Conservation (phyloP, 1,140 invertebrate species). For the Drosophila persimilis region DNA sequence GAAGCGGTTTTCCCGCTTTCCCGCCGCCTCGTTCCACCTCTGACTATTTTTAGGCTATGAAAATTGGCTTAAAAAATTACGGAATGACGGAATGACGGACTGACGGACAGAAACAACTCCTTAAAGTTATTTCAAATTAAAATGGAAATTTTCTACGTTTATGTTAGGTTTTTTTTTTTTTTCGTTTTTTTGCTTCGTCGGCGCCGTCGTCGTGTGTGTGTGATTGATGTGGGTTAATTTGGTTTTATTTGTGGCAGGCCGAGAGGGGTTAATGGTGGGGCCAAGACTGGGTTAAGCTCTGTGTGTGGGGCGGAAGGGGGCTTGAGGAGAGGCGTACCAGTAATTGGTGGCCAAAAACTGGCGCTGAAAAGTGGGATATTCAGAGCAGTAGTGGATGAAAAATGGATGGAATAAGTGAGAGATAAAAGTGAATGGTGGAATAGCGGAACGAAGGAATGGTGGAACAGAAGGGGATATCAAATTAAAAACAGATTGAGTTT, state of each 20-base stretch:
- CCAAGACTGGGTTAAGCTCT: constrained; percentile 5
- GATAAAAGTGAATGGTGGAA: constrained; percentile 42
- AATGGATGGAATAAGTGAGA: constrained; percentile 28
- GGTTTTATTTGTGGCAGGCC: constrained; percentile 15
- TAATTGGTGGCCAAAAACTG: constrained; percentile 17
- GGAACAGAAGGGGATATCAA: not conserved
- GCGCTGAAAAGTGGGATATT: constrained; percentile 37
- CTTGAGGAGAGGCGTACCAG: not conserved
- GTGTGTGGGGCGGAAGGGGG: not conserved
- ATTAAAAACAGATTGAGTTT: constrained; percentile 2
- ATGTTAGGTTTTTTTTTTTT: too few species aligned
- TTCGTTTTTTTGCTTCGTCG: too few species aligned
- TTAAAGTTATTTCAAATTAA: constrained; percentile 23
- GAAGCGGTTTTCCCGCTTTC: constrained; percentile 5
- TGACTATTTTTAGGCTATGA: constrained; percentile 29
- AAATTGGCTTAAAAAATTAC: constrained; percentile 32
- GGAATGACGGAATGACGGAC: not conserved
- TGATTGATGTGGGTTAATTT: constrained; percentile 53
- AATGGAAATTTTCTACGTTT: constrained; percentile 30
- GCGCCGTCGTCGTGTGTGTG: constrained; percentile 1
- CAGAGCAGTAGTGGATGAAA: constrained; percentile 4
- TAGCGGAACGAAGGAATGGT: not conserved
- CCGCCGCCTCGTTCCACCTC: too few species aligned
- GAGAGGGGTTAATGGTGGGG: constrained; percentile 26
- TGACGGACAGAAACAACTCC: constrained; percentile 19